Base-by-base conservation (phyloP, 2,797 vertebrate species). In the Pelochelys cantorii region DNA sequence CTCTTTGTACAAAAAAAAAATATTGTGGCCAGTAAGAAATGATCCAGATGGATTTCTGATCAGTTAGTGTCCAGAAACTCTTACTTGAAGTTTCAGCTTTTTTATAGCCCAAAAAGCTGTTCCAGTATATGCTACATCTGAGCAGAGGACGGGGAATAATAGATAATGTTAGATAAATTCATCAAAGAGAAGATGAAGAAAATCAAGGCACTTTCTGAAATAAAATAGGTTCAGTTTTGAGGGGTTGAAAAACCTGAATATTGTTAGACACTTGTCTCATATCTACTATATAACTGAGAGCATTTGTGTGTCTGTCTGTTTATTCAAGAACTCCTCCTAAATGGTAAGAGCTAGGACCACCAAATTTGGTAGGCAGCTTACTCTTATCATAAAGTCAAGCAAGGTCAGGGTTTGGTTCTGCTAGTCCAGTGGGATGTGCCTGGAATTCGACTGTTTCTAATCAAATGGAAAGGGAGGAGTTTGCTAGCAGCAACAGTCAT, bases 11-110 rank as follows among this genome's bases (percentile, higher is more conserved):
- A 34, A 83, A 75, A 34, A 89, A 62, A 75, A 65, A 90, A 25
- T 1, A 57, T 88, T 95, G 92, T 88, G 95, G 92, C 54, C 53
- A 53, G 77, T n/a, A 52, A 68, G 88, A 79, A 79, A 79, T 62
- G 92, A 87, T 92, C 84, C 92, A 94, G 62, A 84, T 85, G 84
- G 90, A 14, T 37, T 74, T 77, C 85, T 84, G 88, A 90, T 89
- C 48, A 74, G n/a, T 55, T 87, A 12, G 86, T 29, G 79, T 86
- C 77, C 87, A 93, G 83, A 56, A 85, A 91, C 77, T 94, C 62
- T 27, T 55, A 83, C 93, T 92, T 53, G 79, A 59, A 55, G 71
- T 10, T 95, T 75, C 74, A 75, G 74, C 37, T 27, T 75, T 42
- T 93, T 91, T 91, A 54, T 62, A 3, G 0, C 29, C 83, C 42